Base-by-base conservation (phyloP, 2,888 invertebrate genomes). In the Dryococelus australis region DNA sequence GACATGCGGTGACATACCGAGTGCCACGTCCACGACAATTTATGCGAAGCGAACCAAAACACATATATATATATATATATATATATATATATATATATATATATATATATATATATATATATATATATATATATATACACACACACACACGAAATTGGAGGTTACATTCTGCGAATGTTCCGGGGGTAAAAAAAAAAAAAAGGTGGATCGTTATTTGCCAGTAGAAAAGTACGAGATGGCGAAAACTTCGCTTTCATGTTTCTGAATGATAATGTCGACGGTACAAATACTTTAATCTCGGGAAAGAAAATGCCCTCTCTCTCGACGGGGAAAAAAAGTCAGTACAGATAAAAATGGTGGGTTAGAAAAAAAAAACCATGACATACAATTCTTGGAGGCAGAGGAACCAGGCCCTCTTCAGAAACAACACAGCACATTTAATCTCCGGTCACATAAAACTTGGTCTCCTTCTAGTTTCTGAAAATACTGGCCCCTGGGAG, bases 221-320 rank as follows among this genome's bases (percentile, higher is more conserved):
- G n/a, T 20, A 65, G 65, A 24, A 20, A n/a, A 65, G 51, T 8
- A n/a, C 24, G 8, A 65, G 65, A 65, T n/a, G 65, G 65, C 65
- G 24, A 65, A 51, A 65, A 65, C 65, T 5, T 65, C n/a, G 65
- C 65, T 65, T 65, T 65, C 65, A 65, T 65, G 65, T 65, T 65
- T 65, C 65, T 65, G 65, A 65, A 65, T 65, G 65, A 65, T 65
- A 65, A 65, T 65, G 65, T 65, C 65, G 65, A 65, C 65, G 8
- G n/a, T n/a, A 65, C 24, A 65, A 16, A 65, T 65, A 65, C 65
- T 65, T 65, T 65, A 65, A 65, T 65, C 65, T 65, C 65, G 65
- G n/a, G 65, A 24, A 65, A n/a, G 65, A 65, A 65, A 8, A 65
- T 65, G 65, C 65, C 16, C 65, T 47, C 47, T 47, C 65, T 65